Evolutionary conservation across 1,140 invertebrate genomes (phyloP), one percentile per base, ranked within the genome.

Genomic region (Gerris buenoi): DNA sequence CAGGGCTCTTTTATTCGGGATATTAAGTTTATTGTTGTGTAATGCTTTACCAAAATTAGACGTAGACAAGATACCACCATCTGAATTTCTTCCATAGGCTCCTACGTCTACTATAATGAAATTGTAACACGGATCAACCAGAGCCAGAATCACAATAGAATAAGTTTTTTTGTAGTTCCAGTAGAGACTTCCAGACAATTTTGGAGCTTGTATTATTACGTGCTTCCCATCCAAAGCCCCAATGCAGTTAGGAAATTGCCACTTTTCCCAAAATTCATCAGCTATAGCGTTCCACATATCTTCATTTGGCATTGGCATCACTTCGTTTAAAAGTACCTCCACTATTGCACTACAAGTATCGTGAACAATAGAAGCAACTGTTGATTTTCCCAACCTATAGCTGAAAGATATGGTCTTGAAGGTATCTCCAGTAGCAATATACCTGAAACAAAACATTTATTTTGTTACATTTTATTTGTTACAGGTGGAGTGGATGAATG

Each of bases 161-260:
- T 3, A 81, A 70, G 69, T 75, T 10, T 72, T 65, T 68, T 81
- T 81, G 63, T 80, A 79, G 70, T 81, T 80, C 60, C 71, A 79
- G 71, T 72, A 80, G 13, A 73, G 59, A 3, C 72, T 72, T 33
- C 78, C 76, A 56, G 72, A 72, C 27, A 72, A 73, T 23, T 15
- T 10, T 77, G 81, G 68, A 0, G 59, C 64, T 63, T 73, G 64
- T 29, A 78, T 76, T 13, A 69, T 27, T 13, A 80, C 65, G 75
- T n/a, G n/a, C n/a, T n/a, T n/a, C n/a, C n/a, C n/a, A n/a, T n/a
- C n/a, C n/a, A n/a, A n/a, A n/a, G n/a, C 73, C 0, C 76, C 74
- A 25, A 78, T 28, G 61, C 72, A 74, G 66, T 75, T 70, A 61
- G 75, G 76, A 64, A 78, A 77, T 22, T 68, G 46, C 63, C 57